Evolutionary conservation across 2,797 vertebrate genomes (phyloP).

Genomic region (Cyprinodon diabolis): DNA sequence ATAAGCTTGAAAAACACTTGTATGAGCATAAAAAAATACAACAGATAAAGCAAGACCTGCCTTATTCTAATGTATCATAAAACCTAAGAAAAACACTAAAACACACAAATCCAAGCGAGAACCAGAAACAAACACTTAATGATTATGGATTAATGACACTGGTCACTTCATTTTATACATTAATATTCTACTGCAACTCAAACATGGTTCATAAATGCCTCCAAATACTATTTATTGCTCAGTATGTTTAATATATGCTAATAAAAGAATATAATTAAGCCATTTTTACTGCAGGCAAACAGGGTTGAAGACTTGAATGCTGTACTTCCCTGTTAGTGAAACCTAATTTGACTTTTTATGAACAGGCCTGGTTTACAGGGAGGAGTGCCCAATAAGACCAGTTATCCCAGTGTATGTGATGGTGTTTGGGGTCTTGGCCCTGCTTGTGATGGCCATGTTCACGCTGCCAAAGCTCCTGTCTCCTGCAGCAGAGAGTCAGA

Average conservation of each 20-base stretch:
- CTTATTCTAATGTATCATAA: too few species aligned
- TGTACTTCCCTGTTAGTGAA: not conserved
- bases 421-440: constrained; percentile 29
- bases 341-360: not conserved
- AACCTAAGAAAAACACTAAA: too few species aligned
- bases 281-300: not conserved
- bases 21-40: too few species aligned
- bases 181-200: not conserved
- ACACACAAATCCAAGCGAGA: too few species aligned
- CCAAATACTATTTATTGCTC: too few species aligned
- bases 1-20: too few species aligned
- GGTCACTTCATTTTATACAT: not conserved
- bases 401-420: constrained; percentile 39
- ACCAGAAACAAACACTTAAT: too few species aligned
- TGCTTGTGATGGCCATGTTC: constrained; percentile 24
- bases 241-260: not conserved
- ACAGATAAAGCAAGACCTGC: too few species aligned
- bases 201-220: not conserved
- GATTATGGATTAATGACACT: too few species aligned
- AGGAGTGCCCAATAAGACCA: constrained; percentile 42
- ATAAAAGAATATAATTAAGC: not conserved
- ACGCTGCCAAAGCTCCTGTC: constrained; percentile 18
- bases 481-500: not conserved
- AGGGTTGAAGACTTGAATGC: not conserved
- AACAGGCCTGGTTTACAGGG: constrained; percentile 29